Conservation (phyloP, 2,888 invertebrate genomes). For the Sialis lutaria region DNA sequence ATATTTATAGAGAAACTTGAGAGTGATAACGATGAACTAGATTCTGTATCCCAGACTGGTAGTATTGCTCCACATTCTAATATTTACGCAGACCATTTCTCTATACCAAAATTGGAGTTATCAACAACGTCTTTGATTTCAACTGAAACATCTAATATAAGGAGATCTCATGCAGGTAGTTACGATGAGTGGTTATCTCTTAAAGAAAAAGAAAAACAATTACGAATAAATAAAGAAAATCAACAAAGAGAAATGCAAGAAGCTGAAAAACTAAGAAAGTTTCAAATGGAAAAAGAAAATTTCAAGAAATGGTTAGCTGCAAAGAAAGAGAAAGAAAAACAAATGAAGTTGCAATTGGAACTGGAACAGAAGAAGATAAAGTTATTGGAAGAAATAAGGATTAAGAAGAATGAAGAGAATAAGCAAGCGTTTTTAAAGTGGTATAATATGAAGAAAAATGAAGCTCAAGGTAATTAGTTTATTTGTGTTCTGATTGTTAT, state of each 20-base stretch:
- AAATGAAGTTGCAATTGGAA: conserved; percentile 1
- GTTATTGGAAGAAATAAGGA: conserved; percentile 22
- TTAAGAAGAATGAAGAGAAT: conserved; percentile 24
- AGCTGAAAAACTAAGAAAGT: not conserved
- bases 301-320: conserved; percentile 3
- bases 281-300: conserved; percentile 1
- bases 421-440: conserved; percentile 12
- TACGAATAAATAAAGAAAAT: no score
- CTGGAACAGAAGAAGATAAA: not conserved
- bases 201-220: not conserved
- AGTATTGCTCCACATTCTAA: conserved; percentile 6
- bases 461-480: no score
- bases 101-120: not conserved
- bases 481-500: no score
- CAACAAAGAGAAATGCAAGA: not conserved
- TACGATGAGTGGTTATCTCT: conserved; percentile 3
- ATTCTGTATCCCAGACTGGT: no score
- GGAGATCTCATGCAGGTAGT: not conserved
- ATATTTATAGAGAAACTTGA: conserved; percentile 35
- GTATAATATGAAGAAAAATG: no score
- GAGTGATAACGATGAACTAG: no score
- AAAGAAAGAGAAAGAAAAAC: conserved; percentile 1
- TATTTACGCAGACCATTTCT: not conserved
- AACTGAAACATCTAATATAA: not conserved
- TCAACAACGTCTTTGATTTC: conserved; percentile 3